These are phyloP conservation scores for Xylocopa sonorina DNA, from an alignment of 1,140 invertebrate genomes.

Conservation along the genomic window DNA sequence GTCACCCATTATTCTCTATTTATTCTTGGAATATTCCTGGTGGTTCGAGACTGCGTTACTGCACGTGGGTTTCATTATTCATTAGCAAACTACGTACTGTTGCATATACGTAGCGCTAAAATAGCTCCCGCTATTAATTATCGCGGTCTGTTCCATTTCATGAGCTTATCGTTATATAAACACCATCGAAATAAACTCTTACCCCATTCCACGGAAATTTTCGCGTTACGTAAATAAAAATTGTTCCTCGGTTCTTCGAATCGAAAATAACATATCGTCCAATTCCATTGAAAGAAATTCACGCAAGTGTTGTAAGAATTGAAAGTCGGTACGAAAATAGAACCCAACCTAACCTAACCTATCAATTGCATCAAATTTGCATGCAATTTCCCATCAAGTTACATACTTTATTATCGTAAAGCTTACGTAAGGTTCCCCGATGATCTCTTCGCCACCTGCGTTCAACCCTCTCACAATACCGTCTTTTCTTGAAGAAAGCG, in stretches of 20 bases:
- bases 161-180: not conserved
- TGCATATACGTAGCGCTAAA: not conserved
- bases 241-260: not conserved
- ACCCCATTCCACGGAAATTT: not conserved
- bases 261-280: not conserved
- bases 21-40: not conserved
- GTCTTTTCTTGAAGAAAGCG: too few species aligned
- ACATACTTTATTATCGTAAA: not conserved
- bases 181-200: not conserved
- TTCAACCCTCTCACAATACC: not conserved
- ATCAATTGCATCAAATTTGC: not conserved
- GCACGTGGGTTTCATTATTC: not conserved
- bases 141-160: not conserved
- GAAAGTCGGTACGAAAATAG: not conserved
- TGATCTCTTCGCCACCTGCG: not conserved
- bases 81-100: not conserved
- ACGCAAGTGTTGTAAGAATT: too few species aligned
- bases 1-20: too few species aligned
- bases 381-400: not conserved
- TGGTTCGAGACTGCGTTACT: not conserved
- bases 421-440: too few species aligned
- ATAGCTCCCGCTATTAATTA: not conserved
- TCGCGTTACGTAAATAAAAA: not conserved
- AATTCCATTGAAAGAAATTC: not conserved
- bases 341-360: not conserved